phyloP scores from a whole-genome alignment of 2,888 invertebrate species.

The Fissipunctia ypsillon region DNA sequence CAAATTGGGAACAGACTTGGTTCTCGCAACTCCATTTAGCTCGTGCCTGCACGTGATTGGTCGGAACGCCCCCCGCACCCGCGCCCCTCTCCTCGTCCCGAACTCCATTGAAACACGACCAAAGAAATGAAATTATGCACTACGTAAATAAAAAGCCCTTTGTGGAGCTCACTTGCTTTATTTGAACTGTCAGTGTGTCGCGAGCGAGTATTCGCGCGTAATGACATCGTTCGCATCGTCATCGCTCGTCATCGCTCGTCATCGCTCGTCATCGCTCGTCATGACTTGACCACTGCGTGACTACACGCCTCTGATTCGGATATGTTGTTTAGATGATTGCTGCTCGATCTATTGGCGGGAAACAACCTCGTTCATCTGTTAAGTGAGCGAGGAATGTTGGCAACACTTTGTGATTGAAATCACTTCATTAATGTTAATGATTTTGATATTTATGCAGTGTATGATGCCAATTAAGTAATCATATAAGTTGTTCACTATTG shows the following conservation, averaged over 20 bases:
- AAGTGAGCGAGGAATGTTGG: constrained; percentile 38
- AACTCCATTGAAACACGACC: constrained; percentile 74
- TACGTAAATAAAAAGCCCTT: constrained; percentile 84
- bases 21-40: constrained; percentile 86
- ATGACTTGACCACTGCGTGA: constrained; percentile 19
- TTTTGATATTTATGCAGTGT: constrained; percentile 32
- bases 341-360: constrained; percentile 22
- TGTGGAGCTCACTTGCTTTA: constrained; percentile 78
- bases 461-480: not conserved
- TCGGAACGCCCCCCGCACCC: constrained; percentile 81
- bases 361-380: constrained; percentile 25
- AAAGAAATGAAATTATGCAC: constrained; percentile 89
- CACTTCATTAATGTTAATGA: constrained; percentile 45
- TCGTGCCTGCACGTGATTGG: constrained; percentile 88
- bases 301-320: constrained; percentile 17
- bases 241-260: constrained; percentile 13
- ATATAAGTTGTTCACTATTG: not conserved
- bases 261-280: constrained; percentile 28
- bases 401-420: constrained; percentile 27
- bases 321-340: constrained; percentile 40
- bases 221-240: constrained; percentile 62
- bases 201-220: constrained; percentile 69
- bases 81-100: constrained; percentile 61
- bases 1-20: constrained; percentile 87
- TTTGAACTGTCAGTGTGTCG: constrained; percentile 76